A percentile compares a stretch with the other conserved stretches of the same genome.
These are phyloP conservation scores for Sylvilagus floridanus DNA, from an alignment of 2,797 vertebrate genomes.

Conservation along the genomic window DNA sequence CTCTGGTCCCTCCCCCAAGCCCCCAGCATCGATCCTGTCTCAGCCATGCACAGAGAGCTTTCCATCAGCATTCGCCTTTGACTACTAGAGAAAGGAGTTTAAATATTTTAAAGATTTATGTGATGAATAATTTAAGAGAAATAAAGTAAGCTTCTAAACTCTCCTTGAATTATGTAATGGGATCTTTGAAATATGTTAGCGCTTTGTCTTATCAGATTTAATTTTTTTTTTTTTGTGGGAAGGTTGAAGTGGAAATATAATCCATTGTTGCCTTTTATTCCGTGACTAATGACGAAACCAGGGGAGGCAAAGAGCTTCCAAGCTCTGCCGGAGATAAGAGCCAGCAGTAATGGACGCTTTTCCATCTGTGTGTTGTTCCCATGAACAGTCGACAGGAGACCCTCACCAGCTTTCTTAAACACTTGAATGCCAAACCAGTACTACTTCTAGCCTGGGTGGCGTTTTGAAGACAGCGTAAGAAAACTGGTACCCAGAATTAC, in stretches of 20 bases:
- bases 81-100: slow-evolving; percentile 43
- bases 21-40: neutral
- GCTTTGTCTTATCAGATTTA: slow-evolving; percentile 65
- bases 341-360: neutral
- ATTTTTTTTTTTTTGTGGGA: slow-evolving; percentile 14
- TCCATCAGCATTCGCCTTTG: slow-evolving; percentile 54
- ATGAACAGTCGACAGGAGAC: neutral
- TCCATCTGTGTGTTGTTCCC: neutral
- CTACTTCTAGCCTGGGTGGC: neutral
- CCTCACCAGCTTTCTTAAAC: neutral
- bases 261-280: neutral
- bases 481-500: neutral
- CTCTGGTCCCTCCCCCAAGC: rapidly evolving
- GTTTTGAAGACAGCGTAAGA: neutral
- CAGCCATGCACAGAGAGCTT: neutral
- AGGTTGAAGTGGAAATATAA: slow-evolving; percentile 51
- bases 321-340: neutral
- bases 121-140: slow-evolving; percentile 77
- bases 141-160: slow-evolving; percentile 68
- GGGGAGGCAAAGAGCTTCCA: neutral
- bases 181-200: slow-evolving; percentile 63
- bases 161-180: slow-evolving; percentile 67
- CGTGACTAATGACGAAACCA: neutral
- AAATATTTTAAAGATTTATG: slow-evolving; percentile 78
- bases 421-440: no score